phyloP scores from a whole-genome alignment of 2,888 invertebrate genomes.

The Neuroscelio doddi region DNA sequence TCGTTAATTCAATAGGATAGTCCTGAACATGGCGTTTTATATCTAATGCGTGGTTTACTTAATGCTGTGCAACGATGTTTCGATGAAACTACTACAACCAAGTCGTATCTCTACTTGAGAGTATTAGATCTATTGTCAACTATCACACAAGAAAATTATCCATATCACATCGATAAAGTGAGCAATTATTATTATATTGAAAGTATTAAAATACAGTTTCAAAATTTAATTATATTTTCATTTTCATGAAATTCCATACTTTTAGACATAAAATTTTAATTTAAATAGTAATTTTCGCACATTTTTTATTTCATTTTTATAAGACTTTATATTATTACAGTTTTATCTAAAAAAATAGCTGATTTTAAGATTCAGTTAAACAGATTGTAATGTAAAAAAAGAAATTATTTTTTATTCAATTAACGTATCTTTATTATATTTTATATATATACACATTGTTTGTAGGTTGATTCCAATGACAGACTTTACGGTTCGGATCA shows the following conservation, averaged over 20 bases:
- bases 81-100: slow-evolving; percentile 79
- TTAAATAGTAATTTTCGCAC: slow-evolving; percentile 16
- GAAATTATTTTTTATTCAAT: too few relatives aligned
- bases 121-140: slow-evolving; percentile 86
- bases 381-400: too few relatives aligned
- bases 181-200: too few relatives aligned
- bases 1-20: slow-evolving; percentile 91
- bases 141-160: slow-evolving; percentile 86
- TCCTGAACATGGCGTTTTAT: slow-evolving; percentile 89
- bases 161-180: slow-evolving; percentile 85
- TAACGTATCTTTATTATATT: too few relatives aligned
- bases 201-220: too few relatives aligned
- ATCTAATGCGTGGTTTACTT: slow-evolving; percentile 84
- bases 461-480: slow-evolving; percentile 92
- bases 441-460: slow-evolving; percentile 51
- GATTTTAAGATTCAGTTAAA: too few relatives aligned
- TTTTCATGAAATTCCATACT: too few relatives aligned
- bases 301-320: slow-evolving; percentile 16
- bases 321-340: too few relatives aligned
- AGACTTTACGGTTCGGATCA: slow-evolving; percentile 91
- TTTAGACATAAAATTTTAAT: background rate
- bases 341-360: too few relatives aligned
- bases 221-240: too few relatives aligned
- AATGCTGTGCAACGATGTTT: slow-evolving; percentile 86
- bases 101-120: slow-evolving; percentile 81